Percentiles rank a stretch among this genome's conserved stretches.
These are phyloP conservation scores for Gymnocephalus cernua DNA, from an alignment of 2,113 vertebrate genomes.

Conservation along the genomic window DNA sequence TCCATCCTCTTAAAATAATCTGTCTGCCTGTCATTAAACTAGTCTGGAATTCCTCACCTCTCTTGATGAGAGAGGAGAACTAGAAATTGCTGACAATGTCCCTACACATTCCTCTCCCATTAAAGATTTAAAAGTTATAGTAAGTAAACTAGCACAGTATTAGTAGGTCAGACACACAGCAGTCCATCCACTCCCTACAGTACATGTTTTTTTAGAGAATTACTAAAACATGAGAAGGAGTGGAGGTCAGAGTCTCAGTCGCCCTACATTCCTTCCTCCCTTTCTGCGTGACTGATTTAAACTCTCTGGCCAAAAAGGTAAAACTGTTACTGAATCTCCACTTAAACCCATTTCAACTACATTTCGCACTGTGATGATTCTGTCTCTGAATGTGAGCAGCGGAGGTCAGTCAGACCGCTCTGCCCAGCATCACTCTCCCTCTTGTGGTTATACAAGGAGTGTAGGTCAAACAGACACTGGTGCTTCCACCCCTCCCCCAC, in stretches of 20 bases:
- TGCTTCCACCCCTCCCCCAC: neutral
- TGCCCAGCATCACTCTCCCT: conserved; percentile 7
- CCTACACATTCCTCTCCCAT: neutral
- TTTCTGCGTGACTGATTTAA: conserved; percentile 6
- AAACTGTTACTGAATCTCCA: neutral
- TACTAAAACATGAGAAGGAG: conserved; percentile 43
- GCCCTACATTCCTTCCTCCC: neutral
- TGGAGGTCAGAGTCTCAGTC: neutral
- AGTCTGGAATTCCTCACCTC: neutral
- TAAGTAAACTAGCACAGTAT: neutral
- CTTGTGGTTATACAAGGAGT: neutral
- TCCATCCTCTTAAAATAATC: no score
- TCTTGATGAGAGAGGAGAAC: neutral
- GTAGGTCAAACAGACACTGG: conserved; percentile 26
- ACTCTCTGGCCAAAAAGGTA: conserved; percentile 18
- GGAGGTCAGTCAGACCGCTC: conserved; percentile 8
- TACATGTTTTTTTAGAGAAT: neutral
- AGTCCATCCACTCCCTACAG: no score
- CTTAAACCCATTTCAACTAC: neutral
- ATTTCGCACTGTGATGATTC: conserved; percentile 23
- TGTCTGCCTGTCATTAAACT: no score
- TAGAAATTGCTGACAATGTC: neutral
- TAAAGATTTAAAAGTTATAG: neutral
- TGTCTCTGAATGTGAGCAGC: conserved; percentile 2
- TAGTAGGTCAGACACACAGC: conserved; percentile 9